Evolutionary conservation across 2,797 vertebrate species (phyloP), one percentile per base, ranked within the genome.

Genomic region (Gephyroberyx darwinii): DNA sequence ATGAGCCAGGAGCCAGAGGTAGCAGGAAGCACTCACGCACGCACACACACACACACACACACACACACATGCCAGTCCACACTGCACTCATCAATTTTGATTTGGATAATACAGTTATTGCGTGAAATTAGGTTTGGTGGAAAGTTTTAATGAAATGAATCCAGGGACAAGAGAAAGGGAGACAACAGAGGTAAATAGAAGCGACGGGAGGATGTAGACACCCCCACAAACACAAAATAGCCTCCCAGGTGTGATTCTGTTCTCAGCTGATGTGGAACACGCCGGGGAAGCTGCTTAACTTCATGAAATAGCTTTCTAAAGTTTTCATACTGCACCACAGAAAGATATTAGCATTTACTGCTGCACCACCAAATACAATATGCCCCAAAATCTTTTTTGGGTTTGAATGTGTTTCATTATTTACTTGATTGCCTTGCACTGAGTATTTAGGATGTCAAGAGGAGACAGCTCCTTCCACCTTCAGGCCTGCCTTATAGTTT

Each of bases 51-150:
- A 56, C 19, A 50, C 10, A 53, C 54, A 54, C 35, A 62, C 31
- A 22, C 37, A 13, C 31, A 13, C 50, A 26, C 63, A 41, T 37
- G 1, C 22, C 33, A 63, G 67, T 69, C 66, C 74, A 39, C 69
- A 63, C 74, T 75, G 50, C 13, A 13, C 79, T 88, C 74, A 84
- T 91, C 88, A 82, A 0, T 60, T 61, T 83, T 89, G 81, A 91
- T 89, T 91, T 84, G 77, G 87, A 86, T 89, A 90, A 89, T 89
- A 81, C 77, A 84, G 86, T 91, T 91, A 88, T 80, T 84, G 85
- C 57, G 48, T 90, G 83, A 89, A 91, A 91, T 92, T 83, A 86
- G 80, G 52, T 86, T 90, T 79, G 73, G 37, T 62, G 22, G 65
- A 66, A 65, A 59, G 60, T 77, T 86, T 75, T 84, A 81, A 88